These are phyloP conservation scores for Odontesthes bonariensis DNA, from an alignment of 2,113 vertebrate species.

Conservation along the genomic window DNA sequence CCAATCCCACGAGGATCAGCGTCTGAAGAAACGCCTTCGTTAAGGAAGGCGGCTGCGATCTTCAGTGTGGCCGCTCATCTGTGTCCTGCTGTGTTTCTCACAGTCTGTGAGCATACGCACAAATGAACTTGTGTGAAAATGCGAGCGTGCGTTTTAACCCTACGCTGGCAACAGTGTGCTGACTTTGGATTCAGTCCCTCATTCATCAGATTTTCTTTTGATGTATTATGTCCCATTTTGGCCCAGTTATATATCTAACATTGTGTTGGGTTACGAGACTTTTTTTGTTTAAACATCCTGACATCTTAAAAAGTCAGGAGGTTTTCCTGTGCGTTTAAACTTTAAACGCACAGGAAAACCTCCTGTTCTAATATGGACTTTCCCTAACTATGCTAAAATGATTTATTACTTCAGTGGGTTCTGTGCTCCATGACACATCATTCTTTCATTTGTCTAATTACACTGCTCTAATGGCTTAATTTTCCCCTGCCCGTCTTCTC, in stretches of 20 bases:
- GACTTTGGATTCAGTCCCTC: background rate
- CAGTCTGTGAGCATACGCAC: background rate
- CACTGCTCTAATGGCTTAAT: constrained; percentile 61
- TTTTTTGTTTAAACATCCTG: too few relatives aligned
- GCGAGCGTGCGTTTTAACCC: constrained; percentile 2
- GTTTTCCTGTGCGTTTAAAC: too few relatives aligned
- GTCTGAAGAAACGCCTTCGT: constrained; percentile 16
- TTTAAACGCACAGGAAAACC: constrained; percentile 9
- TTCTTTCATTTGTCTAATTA: constrained; percentile 75
- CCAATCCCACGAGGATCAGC: constrained; percentile 21
- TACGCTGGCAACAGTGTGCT: background rate
- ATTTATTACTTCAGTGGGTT: constrained; percentile 63
- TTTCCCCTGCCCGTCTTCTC: constrained; percentile 50
- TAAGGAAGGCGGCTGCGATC: constrained; percentile 32
- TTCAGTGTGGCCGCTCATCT: constrained; percentile 3
- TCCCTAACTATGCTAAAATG: constrained; percentile 19
- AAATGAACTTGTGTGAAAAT: constrained; percentile 1
- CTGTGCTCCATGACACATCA: constrained; percentile 38
- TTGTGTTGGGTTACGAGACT: background rate
- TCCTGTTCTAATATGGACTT: background rate
- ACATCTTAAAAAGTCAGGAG: too few relatives aligned
- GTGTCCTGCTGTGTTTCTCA: constrained; percentile 9
- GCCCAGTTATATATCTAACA: background rate
- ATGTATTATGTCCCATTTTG: background rate
- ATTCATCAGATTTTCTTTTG: background rate